A percentile compares a stretch with the other conserved stretches of the same genome.
phyloP scores from a whole-genome alignment of 1,140 invertebrate genomes.

The Whitmania pigra region DNA sequence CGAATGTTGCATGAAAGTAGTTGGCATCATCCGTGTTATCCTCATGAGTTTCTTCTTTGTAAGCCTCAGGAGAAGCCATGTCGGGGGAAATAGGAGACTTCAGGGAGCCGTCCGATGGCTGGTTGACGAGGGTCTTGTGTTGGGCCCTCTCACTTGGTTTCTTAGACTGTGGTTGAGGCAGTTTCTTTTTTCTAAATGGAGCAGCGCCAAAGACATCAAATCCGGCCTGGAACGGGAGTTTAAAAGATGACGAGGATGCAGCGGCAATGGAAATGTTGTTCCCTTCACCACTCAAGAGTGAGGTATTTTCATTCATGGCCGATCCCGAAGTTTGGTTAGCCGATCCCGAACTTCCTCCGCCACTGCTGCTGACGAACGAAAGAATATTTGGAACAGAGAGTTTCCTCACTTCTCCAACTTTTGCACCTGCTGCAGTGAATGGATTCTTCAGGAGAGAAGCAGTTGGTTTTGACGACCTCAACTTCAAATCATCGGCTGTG shows the following conservation, averaged over 20 bases:
- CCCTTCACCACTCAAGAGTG: neutral
- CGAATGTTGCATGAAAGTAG: conserved; percentile 6
- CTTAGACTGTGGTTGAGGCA: conserved; percentile 27
- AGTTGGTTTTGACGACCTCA: neutral
- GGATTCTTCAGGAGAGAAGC: neutral
- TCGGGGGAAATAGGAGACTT: neutral
- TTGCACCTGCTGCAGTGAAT: too few relatives aligned
- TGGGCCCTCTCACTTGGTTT: neutral
- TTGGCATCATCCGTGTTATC: neutral
- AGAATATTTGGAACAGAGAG: conserved; percentile 5
- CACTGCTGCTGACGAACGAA: neutral
- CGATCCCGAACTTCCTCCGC: neutral
- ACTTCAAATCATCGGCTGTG: neutral
- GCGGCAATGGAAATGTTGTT: neutral
- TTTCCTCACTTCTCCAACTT: neutral
- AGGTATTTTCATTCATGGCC: neutral
- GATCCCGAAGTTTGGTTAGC: neutral
- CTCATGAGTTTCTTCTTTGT: neutral
- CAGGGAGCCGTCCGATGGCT: neutral
- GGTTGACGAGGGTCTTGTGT: neutral
- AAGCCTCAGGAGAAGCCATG: neutral
- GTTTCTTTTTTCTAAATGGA: conserved; percentile 34
- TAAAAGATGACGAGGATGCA: neutral
- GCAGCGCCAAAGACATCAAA: conserved; percentile 40
- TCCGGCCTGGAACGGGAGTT: conserved; percentile 6